Evolutionary conservation across 2,113 vertebrate genomes (phyloP), one percentile per base, ranked within the genome.

Genomic region (Chionodraco myersi): DNA sequence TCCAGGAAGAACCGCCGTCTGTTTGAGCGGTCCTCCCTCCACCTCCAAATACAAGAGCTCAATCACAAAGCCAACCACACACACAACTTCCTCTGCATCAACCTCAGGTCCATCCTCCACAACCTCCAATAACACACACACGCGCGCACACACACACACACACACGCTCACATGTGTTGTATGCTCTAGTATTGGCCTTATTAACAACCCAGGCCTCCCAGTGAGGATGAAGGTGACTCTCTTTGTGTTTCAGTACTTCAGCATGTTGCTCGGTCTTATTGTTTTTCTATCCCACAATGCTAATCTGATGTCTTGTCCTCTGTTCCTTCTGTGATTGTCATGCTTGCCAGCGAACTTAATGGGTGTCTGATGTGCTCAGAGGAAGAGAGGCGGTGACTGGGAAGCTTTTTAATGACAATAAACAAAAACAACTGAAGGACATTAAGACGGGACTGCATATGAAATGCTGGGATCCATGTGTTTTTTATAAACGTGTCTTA

Each of bases 11-110:
- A 97, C 90, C 96, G 94, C 88, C 95, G 95, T 87, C 94, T 97
- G 84, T 98, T 98, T 94, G 96, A 98, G 86, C 79, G 93, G 5
- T 97, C 95, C 75, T 92, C 92, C 16, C 90, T 99, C 83, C 96
- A 95, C 52, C 91, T 95, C 30, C 86, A 94, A 77, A 94, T 97
- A 82, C 94, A 95, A 87, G 96, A 97, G 68, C 92, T 97, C 47
- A 92, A 93, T 63, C 94, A 93, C 73, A 95, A 94, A 5, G 79
- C 89, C 11, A 91, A 95, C 68, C 95, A 93, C 48, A 79, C 94
- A 5, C 93, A 95, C 54, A 86, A 94, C 7, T 98, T 97, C 88
- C 94, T 98, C 66, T 90, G 87, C 76, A 93, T 97, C 84, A 98
- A 97, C 80, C 91, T 98, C 14, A 95, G 93, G 72, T 96, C 96